Conservation (phyloP, 2,797 vertebrate species). For the Podarcis lilfordi region DNA sequence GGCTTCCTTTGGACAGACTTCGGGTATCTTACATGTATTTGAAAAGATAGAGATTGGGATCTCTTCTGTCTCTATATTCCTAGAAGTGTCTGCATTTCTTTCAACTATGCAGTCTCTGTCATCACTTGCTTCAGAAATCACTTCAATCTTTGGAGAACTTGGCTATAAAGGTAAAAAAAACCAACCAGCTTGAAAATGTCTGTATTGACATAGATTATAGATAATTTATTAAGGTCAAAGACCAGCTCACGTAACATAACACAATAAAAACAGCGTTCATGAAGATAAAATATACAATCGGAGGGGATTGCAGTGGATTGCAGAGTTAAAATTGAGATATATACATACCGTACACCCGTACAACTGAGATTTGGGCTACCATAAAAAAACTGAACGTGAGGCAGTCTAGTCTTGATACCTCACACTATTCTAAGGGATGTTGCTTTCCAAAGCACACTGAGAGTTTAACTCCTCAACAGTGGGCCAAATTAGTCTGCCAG, state of each 20-base stretch:
- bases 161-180: slow-evolving; percentile 62
- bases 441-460: not conserved
- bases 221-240: too few species aligned
- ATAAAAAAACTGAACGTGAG: too few species aligned
- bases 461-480: not conserved
- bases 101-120: slow-evolving; percentile 59
- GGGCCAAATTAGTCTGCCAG: too few species aligned
- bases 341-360: too few species aligned
- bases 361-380: too few species aligned
- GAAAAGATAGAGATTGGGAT: slow-evolving; percentile 58
- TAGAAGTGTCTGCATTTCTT: slow-evolving; percentile 17
- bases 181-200: not conserved
- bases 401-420: not conserved
- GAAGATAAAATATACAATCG: too few species aligned
- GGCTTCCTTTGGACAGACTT: not conserved
- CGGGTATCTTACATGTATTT: slow-evolving; percentile 18
- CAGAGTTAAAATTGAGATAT: too few species aligned
- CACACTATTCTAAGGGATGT: not conserved
- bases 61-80: slow-evolving; percentile 1
- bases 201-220: not conserved
- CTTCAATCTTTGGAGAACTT: slow-evolving; percentile 80
- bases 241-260: too few species aligned
- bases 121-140: slow-evolving; percentile 74
- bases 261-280: too few species aligned
- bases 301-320: too few species aligned